phyloP scores from a whole-genome alignment of 2,113 vertebrate species.

The Leptosomus discolor region DNA sequence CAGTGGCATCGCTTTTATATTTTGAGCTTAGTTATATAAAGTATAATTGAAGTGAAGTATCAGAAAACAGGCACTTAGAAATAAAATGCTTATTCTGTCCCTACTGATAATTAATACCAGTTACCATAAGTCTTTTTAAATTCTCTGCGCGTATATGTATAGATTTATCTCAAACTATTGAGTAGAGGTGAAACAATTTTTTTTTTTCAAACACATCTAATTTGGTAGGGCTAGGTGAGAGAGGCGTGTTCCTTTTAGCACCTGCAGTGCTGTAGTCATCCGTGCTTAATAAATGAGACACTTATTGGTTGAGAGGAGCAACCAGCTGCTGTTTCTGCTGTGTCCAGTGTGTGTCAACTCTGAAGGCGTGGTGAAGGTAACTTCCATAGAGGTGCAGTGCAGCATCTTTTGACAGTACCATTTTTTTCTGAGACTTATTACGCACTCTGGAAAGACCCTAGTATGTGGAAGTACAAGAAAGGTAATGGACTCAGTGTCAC shows the following conservation, averaged over 20 bases:
- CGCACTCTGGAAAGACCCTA: neutral
- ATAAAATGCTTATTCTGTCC: neutral
- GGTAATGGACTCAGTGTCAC: neutral
- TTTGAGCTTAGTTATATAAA: neutral
- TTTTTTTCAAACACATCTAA: neutral
- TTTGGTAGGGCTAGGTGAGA: neutral
- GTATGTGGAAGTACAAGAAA: neutral
- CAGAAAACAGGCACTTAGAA: neutral
- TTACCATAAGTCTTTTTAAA: neutral
- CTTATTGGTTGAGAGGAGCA: neutral
- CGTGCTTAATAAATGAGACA: neutral
- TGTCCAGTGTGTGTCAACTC: neutral
- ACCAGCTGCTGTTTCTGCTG: neutral
- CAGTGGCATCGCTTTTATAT: neutral
- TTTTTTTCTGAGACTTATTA: neutral
- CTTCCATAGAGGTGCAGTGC: neutral
- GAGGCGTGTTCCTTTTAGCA: neutral
- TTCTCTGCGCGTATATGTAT: neutral
- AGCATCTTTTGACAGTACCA: neutral
- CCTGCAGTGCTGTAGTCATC: neutral
- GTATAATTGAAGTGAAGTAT: neutral
- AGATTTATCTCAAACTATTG: neutral
- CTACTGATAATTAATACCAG: neutral
- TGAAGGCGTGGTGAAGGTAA: neutral
- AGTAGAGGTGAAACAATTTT: neutral